These are phyloP conservation scores for Poecilia velifera DNA, from an alignment of 2,797 vertebrate species.

Conservation along the genomic window DNA sequence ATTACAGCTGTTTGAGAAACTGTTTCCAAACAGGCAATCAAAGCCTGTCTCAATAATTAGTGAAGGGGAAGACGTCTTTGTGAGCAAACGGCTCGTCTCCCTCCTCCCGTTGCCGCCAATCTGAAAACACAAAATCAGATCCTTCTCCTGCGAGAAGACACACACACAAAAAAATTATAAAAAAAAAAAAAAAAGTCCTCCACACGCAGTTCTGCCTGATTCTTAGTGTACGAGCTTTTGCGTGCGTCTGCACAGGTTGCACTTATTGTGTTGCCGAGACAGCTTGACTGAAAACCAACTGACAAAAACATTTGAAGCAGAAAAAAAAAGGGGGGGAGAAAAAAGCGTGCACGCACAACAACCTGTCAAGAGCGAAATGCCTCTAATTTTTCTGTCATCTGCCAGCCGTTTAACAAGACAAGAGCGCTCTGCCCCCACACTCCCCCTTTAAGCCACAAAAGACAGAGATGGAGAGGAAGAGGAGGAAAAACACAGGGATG, in stretches of 20 bases:
- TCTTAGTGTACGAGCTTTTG: background rate
- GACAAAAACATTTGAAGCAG: slow-evolving; percentile 85
- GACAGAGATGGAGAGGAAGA: slow-evolving; percentile 63
- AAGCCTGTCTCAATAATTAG: slow-evolving; percentile 84
- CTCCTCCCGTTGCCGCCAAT: slow-evolving; percentile 69
- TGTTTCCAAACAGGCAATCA: slow-evolving; percentile 88
- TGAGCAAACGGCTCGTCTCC: slow-evolving; percentile 66
- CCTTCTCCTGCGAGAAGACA: slow-evolving; percentile 66
- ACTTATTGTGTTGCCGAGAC: slow-evolving; percentile 77
- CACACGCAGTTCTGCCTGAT: slow-evolving; percentile 37
- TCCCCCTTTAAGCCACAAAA: slow-evolving; percentile 71
- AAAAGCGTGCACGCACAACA: slow-evolving; percentile 69
- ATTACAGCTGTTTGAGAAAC: slow-evolving; percentile 82
- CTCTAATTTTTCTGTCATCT: slow-evolving; percentile 89
- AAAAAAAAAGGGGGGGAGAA: slow-evolving; percentile 57
- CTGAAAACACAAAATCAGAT: slow-evolving; percentile 81
- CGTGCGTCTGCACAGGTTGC: slow-evolving; percentile 40
- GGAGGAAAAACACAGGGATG: slow-evolving; percentile 43
- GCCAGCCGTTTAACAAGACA: slow-evolving; percentile 85
- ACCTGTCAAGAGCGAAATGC: slow-evolving; percentile 85
- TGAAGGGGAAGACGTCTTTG: slow-evolving; percentile 75
- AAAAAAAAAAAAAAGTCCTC: slow-evolving; percentile 26
- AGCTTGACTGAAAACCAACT: slow-evolving; percentile 86
- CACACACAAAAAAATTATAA: background rate
- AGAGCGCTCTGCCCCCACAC: slow-evolving; percentile 79